Percentiles rank a stretch among this genome's conserved stretches.
These are phyloP conservation scores for Platyrinchus mystaceus DNA, from an alignment of 2,797 vertebrate genomes.

Conservation along the genomic window DNA sequence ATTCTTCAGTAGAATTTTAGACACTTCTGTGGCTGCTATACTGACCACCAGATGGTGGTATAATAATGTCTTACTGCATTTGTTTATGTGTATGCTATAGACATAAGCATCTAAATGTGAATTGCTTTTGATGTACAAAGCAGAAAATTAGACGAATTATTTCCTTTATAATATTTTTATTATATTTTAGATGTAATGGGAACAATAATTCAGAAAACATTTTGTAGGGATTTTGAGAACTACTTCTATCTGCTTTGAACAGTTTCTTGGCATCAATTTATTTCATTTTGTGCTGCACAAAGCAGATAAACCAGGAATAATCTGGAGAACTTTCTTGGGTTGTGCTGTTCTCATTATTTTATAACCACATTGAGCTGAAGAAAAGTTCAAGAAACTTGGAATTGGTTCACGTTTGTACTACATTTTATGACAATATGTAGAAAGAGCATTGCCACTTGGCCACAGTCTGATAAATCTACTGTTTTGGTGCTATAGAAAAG, in stretches of 20 bases:
- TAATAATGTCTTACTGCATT: not conserved
- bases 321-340: not conserved
- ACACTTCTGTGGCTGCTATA: not conserved
- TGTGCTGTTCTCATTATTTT: not conserved
- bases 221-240: not conserved
- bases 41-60: conserved; percentile 57
- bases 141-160: not conserved
- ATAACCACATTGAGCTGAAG: not conserved
- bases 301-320: not conserved
- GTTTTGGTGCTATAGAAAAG: not conserved
- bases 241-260: not conserved
- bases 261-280: not conserved
- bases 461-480: not conserved
- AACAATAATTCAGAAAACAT: not conserved
- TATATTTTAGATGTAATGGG: not conserved
- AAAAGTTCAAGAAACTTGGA: not conserved
- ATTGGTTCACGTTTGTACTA: not conserved
- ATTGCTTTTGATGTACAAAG: not conserved
- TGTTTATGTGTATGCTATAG: not conserved
- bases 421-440: not conserved
- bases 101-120: not conserved
- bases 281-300: not conserved
- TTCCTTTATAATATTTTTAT: not conserved
- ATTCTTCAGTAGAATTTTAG: not conserved
- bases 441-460: not conserved